phyloP scores from a whole-genome alignment of 2,888 invertebrate species.

The Brassicogethes aeneus region DNA sequence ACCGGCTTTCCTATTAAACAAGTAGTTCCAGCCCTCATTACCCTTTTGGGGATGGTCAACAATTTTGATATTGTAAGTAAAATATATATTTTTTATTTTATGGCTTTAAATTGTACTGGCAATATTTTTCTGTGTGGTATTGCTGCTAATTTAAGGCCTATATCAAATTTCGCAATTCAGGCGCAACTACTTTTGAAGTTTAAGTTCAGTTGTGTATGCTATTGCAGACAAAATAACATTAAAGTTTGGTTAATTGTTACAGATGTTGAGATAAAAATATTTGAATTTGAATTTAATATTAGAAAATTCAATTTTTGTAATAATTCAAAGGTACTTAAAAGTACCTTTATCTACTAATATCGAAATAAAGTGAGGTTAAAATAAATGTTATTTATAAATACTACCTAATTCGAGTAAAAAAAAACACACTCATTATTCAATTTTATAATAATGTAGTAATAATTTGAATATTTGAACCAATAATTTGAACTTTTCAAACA shows the following conservation, averaged over 20 bases:
- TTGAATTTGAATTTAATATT: background rate
- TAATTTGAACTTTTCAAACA: too few species aligned
- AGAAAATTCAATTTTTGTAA: background rate
- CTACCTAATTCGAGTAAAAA: too few species aligned
- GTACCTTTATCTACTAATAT: too few species aligned
- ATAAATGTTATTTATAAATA: too few species aligned
- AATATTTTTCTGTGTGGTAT: too few species aligned
- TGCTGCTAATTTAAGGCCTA: background rate
- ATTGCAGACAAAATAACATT: constrained; percentile 20
- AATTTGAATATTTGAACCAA: too few species aligned
- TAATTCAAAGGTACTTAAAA: too few species aligned
- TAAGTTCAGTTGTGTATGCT: constrained; percentile 25
- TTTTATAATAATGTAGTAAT: too few species aligned
- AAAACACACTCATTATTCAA: too few species aligned
- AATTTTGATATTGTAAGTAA: constrained; percentile 88
- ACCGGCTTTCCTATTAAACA: constrained; percentile 98
- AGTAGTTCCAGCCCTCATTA: constrained; percentile 91
- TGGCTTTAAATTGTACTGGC: too few species aligned
- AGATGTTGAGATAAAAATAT: background rate
- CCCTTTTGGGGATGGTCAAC: constrained; percentile 89
- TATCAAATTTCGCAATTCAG: constrained; percentile 23
- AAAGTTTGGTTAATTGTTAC: background rate
- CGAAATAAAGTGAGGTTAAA: too few species aligned
- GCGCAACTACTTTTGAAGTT: constrained; percentile 24
- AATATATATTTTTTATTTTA: constrained; percentile 1